Evolutionary conservation across 53 echinoderm and acorn worm genomes (phyloP).

Genomic region (Echinometra lucunter): DNA sequence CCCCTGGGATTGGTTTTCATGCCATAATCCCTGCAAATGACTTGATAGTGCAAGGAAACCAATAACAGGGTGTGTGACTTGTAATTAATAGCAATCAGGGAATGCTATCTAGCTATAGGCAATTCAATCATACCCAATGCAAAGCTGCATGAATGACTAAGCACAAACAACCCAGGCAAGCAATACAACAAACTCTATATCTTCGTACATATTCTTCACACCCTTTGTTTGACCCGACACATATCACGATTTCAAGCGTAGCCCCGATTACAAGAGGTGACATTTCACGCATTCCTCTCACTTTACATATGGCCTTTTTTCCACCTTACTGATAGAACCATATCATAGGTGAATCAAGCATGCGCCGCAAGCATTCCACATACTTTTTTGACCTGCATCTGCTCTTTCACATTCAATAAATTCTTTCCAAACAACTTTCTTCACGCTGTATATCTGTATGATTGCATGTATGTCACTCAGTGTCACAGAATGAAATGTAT

Average conservation of each 20-base stretch:
- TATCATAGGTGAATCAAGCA: slow-evolving; percentile 25
- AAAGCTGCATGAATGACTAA: slow-evolving; percentile 40
- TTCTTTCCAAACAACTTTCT: slow-evolving; percentile 55
- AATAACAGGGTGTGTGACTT: slow-evolving; percentile 53
- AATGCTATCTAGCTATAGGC: neutral
- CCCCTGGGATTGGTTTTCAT: slow-evolving; percentile 52
- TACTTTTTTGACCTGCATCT: neutral
- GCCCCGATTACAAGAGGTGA: slow-evolving; percentile 40
- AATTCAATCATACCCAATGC: slow-evolving; percentile 4
- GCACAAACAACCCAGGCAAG: slow-evolving; percentile 36
- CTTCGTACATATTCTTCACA: slow-evolving; percentile 19
- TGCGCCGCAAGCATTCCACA: slow-evolving; percentile 38
- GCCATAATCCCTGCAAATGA: slow-evolving; percentile 53
- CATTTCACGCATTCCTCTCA: slow-evolving; percentile 9
- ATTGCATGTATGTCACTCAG: neutral
- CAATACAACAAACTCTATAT: neutral
- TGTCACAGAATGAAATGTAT: neutral
- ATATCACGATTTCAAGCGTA: neutral
- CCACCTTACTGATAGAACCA: neutral
- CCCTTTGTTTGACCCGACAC: slow-evolving; percentile 17
- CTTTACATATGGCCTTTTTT: neutral
- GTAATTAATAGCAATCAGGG: slow-evolving; percentile 51
- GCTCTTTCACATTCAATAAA: slow-evolving; percentile 24
- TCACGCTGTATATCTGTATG: neutral
- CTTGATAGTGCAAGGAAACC: slow-evolving; percentile 8